Evolutionary conservation across 2,888 invertebrate species (phyloP).

Genomic region (Parthenolecanium corni): DNA sequence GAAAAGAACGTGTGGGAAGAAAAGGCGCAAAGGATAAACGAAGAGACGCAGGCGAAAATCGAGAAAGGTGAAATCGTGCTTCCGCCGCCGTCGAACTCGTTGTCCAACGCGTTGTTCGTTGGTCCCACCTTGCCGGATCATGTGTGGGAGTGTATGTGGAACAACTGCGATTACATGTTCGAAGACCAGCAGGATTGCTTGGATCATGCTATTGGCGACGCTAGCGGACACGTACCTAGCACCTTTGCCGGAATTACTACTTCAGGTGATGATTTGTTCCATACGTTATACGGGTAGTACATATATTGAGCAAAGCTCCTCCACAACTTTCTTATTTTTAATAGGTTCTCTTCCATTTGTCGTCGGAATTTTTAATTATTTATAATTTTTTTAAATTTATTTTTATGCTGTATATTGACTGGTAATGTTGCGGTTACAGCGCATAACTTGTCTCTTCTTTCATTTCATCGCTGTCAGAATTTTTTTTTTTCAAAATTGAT

Average conservation of each 20-base stretch:
- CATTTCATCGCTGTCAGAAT: too few relatives aligned
- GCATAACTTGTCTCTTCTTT: too few relatives aligned
- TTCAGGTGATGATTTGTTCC: conserved; percentile 35
- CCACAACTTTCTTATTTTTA: too few relatives aligned
- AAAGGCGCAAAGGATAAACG: conserved; percentile 76
- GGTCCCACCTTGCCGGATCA: conserved; percentile 37
- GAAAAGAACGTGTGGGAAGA: conserved; percentile 94
- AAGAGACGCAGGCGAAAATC: conserved; percentile 50
- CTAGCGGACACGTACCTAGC: conserved; percentile 58
- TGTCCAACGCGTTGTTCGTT: conserved; percentile 35
- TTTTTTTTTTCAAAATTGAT: too few relatives aligned
- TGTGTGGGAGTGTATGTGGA: conserved; percentile 82
- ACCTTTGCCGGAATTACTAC: conserved; percentile 41
- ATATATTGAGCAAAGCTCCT: too few relatives aligned
- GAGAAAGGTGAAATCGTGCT: conserved; percentile 5
- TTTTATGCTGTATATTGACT: too few relatives aligned
- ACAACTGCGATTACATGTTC: conserved; percentile 84
- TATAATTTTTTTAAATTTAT: too few relatives aligned
- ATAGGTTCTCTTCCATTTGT: too few relatives aligned
- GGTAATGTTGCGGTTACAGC: too few relatives aligned
- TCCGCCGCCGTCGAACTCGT: conserved; percentile 38
- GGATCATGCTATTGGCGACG: conserved; percentile 77
- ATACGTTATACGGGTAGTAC: too few relatives aligned
- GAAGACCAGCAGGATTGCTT: conserved; percentile 72
- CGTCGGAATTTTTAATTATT: too few relatives aligned